Base-by-base conservation (phyloP, 2,888 invertebrate species). In the Drosophila cyrtoloma region DNA sequence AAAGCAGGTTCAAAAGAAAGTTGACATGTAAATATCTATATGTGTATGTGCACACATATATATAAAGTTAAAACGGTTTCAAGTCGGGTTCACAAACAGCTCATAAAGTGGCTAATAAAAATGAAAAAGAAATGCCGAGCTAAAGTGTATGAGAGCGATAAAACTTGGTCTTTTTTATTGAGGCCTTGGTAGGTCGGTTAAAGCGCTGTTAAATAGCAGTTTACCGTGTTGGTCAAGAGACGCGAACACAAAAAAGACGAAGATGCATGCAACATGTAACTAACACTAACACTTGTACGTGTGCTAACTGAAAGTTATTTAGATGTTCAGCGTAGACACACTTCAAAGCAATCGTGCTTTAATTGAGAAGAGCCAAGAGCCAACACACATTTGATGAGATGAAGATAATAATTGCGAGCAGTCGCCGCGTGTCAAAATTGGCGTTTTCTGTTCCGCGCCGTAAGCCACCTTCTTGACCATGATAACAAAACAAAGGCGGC, bases 381-480 rank as follows among this genome's bases (percentile, higher is more conserved):
- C 14, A 14, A 26, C 4, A 7, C 4, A 22, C 22, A 22, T 55
- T 55, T 55, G 55, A 55, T 19, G 22, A 19, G 55, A 55, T 19
- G 22, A 35, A 35, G 53, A 44, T 63, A 47, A 26, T 47, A n/a
- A 52, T 44, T 47, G 51, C 32, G 10, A 37, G 47, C 47, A 53
- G 62, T 28, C 22, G 68, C 60, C 57, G 77, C 76, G 76, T 76
- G 63, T 64, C 71, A 66, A 66, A 63, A 62, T 59, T 66, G 44
- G 44, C 51, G 59, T 62, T 67, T 77, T 59, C 7, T 37, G 61
- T 77, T 79, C 63, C 55, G 55, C 73, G 73, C 79, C 60, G 50
- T 58, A 52, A 62, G 14, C 39, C 69, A 77, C 26, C 35, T 26
- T 56, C 80, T 78, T 67, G 70, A 64, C 63, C 76, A 57, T 56